Evolutionary conservation across 1,140 invertebrate species (phyloP), one percentile per base, ranked within the genome.

Genomic region (Drosophila ohnishii): DNA sequence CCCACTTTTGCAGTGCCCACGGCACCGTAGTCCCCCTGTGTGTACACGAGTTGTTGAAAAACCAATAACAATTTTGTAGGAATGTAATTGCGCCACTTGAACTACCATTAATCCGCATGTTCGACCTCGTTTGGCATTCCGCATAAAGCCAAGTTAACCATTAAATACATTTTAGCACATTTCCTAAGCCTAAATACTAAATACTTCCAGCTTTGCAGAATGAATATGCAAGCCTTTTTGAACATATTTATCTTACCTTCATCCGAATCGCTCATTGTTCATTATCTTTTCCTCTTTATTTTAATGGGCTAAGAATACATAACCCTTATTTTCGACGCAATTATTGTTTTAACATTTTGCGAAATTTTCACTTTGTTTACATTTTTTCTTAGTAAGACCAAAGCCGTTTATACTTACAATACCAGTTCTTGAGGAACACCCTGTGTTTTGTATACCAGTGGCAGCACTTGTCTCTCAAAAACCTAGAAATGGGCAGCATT

Each of bases 341-440:
- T 28, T 59, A 58, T 32, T 14, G 39, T 60, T 53, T 44, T 4
- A 35, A 22, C 13, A 30, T 65, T 66, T 80, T 44, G 59, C 69
- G 35, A 62, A 74, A 61, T 71, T 80, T 77, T 61, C 60, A 67
- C 61, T 71, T 85, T 85, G 81, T 85, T 85, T 85, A 85, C 82
- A 50, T 75, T 75, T 60, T 75, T 47, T 56, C 35, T 22, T 28
- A 58, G 51, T 35, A 37, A n/a, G n/a, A 35, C 32, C 28, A 42
- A 14, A n/a, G 4, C 7, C 8, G 4, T 19, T 5, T 13, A 11
- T 5, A 13, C 4, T 35, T 13, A 11, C 3, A 11, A 35, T 35
- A 35, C 34, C 34, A 35, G 34, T 11, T 35, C 25, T 28, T 28
- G 25, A 28, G 25, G 25, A 28, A 6, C 25, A 5, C 25, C 25